Base-by-base conservation (phyloP, 2,113 vertebrate genomes). In the Picathartes gymnocephalus region DNA sequence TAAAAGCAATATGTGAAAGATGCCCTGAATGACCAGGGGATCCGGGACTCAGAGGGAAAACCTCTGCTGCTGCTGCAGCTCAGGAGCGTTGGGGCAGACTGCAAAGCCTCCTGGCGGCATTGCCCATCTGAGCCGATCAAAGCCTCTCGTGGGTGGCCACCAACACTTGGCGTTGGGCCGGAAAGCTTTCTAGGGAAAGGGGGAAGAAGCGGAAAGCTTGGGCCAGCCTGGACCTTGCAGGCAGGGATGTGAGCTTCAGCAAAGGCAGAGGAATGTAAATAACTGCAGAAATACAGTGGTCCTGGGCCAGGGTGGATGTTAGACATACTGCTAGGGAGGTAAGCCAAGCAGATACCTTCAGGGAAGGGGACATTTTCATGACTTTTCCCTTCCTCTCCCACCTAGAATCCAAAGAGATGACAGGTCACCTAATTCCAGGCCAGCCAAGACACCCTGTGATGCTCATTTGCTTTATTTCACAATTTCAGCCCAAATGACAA, bases 241-340 rank as follows among this genome's bases (percentile, higher is more conserved):
- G 35, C 64, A 31, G 68, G 48, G 89, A 71, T 54, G 53, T 28
- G 72, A 70, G 61, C 51, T 84, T 89, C 92, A 58, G 90, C 51
- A 81, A 78, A 77, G 50, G 69, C 69, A 84, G 54, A 94, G 39
- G 88, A 95, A 93, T 94, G 92, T 93, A 94, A 96, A 94, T 92
- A 95, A 74, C 79, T 90, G 82, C 57, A 93, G 79, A 92, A 90
- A 86, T 48, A 24, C 54, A 65, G 65, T 61, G 71, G 81, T 95
- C 30, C 0, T 7, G 13, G 68, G 82, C 79, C 84, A 76, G 54
- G 15, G 31, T 90, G 70, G 70, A 74, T 64, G 66, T 72, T 44
- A 76, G 65, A 0, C 1, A 61, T 70, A 74, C 62, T 80, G 45
- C 65, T 1, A 4, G 58, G 31, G 50, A 90, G 50, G 39, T 40